These are phyloP conservation scores for Pteropus alecto DNA, from an alignment of 2,113 vertebrate genomes.

Conservation along the genomic window DNA sequence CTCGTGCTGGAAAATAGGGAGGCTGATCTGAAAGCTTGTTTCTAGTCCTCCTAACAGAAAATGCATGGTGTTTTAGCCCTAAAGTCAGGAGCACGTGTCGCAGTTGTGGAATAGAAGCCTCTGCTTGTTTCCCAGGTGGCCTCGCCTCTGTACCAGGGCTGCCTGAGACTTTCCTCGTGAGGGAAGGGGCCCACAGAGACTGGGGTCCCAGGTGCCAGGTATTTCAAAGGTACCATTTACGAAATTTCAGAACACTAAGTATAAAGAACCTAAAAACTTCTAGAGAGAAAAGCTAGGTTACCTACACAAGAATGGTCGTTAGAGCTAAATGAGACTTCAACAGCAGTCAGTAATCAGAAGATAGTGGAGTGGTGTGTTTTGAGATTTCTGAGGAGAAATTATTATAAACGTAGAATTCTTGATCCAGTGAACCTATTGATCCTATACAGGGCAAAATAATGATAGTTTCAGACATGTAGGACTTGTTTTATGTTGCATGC, in stretches of 20 bases:
- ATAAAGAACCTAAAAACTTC: background rate
- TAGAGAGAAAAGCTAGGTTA: background rate
- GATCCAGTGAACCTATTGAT: background rate
- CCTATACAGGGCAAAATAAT: background rate
- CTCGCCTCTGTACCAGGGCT: accelerated
- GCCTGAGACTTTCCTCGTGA: background rate
- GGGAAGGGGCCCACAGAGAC: background rate
- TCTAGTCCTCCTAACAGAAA: background rate
- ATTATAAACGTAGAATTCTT: background rate
- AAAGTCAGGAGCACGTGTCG: accelerated
- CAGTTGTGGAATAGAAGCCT: background rate
- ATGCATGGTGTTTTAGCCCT: background rate
- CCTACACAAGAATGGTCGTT: background rate
- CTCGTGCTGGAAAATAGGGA: background rate
- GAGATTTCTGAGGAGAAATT: background rate
- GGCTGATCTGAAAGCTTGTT: background rate
- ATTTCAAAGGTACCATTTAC: background rate
- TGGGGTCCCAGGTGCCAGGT: background rate
- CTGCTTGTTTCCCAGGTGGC: background rate
- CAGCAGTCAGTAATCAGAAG: background rate
- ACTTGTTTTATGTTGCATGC: background rate
- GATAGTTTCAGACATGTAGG: background rate
- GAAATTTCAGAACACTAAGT: background rate
- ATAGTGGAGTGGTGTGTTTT: background rate
- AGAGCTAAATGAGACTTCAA: background rate